Conservation (phyloP, 2,113 vertebrate species). For the Apteryx owenii region DNA sequence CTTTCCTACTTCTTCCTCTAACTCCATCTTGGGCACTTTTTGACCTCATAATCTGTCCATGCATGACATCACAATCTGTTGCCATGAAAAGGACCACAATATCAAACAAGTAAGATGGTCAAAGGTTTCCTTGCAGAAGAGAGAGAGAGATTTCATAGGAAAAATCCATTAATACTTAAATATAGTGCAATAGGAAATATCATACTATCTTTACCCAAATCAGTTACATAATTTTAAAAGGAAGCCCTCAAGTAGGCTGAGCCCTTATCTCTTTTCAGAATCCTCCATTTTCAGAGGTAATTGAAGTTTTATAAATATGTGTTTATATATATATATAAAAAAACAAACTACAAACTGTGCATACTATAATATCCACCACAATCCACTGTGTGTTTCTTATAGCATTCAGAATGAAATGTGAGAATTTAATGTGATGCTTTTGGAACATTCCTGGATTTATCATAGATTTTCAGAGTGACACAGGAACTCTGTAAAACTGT, state of each 20-base stretch:
- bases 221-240: conserved; percentile 59
- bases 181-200: conserved; percentile 45
- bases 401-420: conserved; percentile 11
- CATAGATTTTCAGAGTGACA: neutral
- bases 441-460: neutral
- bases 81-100: conserved; percentile 25
- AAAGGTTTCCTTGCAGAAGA: conserved; percentile 52
- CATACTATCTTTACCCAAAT: conserved; percentile 56
- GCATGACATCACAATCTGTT: conserved; percentile 60
- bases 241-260: conserved; percentile 16
- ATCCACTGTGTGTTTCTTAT: neutral
- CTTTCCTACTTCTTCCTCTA: conserved; percentile 23
- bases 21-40: conserved; percentile 19
- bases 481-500: neutral
- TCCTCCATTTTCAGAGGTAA: conserved; percentile 44
- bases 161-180: conserved; percentile 66
- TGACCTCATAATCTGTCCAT: conserved; percentile 53
- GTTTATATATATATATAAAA: neutral
- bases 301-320: conserved; percentile 38
- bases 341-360: neutral
- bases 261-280: conserved; percentile 42
- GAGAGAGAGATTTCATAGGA: conserved; percentile 55
- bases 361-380: neutral
- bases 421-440: conserved; percentile 9
- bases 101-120: conserved; percentile 46